Evolutionary conservation across 2,797 vertebrate species (phyloP), one percentile per base, ranked within the genome.

Genomic region (Mustela erminea): DNA sequence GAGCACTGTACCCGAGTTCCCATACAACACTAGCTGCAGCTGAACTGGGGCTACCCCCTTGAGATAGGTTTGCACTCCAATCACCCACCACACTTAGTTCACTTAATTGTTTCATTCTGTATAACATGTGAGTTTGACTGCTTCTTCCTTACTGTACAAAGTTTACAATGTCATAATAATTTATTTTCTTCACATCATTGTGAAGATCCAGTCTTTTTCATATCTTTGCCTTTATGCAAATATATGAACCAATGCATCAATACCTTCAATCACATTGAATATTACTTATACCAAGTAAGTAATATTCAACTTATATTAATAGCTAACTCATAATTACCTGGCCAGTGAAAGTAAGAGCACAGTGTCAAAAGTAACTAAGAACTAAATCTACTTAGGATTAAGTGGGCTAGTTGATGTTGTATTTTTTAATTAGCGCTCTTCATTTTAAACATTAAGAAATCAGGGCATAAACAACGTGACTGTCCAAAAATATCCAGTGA

Each of bases 381-480:
- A 82, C 15, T 56, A 46, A 86, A 84, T 9, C 43, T 72, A 58
- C 3, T 60, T 78, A 70, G 23, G 77, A 32, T 43, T 64, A 74
- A 18, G 66, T 41, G 46, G 38, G 52, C 23, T 81, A 84, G 92
- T 66, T 81, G 87, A 84, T 41, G 6, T 4, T 82, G 15, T 1
- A 41, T 46, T 87, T 89, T 85, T 20, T 64, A 75, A 64, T 70
- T 38, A 52, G 21, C 49, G 5, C 12, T 52, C 9, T 35, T 95
- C 38, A 80, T 94, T 89, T 78, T 23, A 89, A 82, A 92, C 10
- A 86, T 35, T 43, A 97, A 95, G 27, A 96, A 87, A 88, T 77
- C 27, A 54, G 1, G 43, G 29, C 29, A 58, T 56, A 41, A 90
- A 96, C 83, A 85, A 87, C 46, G 32, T 35, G 18, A 43, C 7